Conservation (phyloP, 1,140 invertebrate genomes). For the Megathymus violae region DNA sequence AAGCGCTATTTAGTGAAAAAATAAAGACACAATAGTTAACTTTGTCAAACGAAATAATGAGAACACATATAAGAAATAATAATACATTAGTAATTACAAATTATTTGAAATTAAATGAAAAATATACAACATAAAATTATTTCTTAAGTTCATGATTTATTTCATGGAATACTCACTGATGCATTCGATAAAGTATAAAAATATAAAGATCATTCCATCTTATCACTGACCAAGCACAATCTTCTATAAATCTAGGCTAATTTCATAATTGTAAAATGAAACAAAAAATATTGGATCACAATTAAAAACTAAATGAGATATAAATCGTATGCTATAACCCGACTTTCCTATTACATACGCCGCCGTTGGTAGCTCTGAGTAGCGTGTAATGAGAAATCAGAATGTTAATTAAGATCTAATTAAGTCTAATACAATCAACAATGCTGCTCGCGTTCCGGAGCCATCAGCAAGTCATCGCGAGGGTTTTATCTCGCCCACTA, state of each 20-base stretch:
- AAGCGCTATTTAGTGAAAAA: too few relatives aligned
- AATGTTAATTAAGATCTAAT: slow-evolving; percentile 83
- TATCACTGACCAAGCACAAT: slow-evolving; percentile 45
- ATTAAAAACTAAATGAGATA: slow-evolving; percentile 69
- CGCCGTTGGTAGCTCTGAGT: slow-evolving; percentile 70
- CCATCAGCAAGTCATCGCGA: slow-evolving; percentile 76
- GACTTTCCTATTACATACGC: slow-evolving; percentile 74
- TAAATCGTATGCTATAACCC: slow-evolving; percentile 58
- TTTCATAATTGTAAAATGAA: slow-evolving; percentile 62
- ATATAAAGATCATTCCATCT: slow-evolving; percentile 33
- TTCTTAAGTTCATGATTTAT: slow-evolving; percentile 1
- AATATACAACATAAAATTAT: neutral
- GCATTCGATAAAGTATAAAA: slow-evolving; percentile 7
- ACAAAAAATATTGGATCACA: slow-evolving; percentile 60
- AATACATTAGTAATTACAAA: too few relatives aligned
- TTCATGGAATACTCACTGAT: slow-evolving; percentile 17
- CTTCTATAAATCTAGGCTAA: slow-evolving; percentile 52
- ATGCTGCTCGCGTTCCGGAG: slow-evolving; percentile 74
- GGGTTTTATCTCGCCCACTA: slow-evolving; percentile 55
- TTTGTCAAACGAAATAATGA: too few relatives aligned
- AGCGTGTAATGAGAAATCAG: slow-evolving; percentile 82
- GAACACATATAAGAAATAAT: too few relatives aligned
- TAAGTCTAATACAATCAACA: slow-evolving; percentile 82
- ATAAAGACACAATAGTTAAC: too few relatives aligned
- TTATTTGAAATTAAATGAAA: neutral